phyloP scores from a whole-genome alignment of 2,888 invertebrate genomes.

The Odontocerum albicorne region DNA sequence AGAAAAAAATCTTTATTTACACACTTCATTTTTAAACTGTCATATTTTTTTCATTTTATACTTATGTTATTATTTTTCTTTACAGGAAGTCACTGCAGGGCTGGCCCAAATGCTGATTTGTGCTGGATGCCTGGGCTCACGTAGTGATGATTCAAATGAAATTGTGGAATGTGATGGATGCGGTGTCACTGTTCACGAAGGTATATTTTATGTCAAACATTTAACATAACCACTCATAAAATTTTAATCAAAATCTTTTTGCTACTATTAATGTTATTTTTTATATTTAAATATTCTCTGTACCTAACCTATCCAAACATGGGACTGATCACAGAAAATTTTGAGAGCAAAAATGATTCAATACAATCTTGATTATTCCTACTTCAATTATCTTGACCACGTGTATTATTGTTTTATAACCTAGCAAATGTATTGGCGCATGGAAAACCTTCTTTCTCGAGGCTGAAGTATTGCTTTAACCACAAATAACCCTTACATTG shows the following conservation, averaged over 20 bases:
- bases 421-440: too few species aligned
- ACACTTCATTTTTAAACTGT: too few species aligned
- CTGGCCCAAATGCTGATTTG: slow-evolving; percentile 79
- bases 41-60: too few species aligned
- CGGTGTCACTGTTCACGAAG: slow-evolving; percentile 95
- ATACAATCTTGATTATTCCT: too few species aligned
- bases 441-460: too few species aligned
- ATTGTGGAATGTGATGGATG: slow-evolving; percentile 97
- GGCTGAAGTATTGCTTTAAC: too few species aligned
- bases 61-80: not conserved
- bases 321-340: not conserved
- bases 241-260: not conserved
- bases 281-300: not conserved
- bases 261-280: too few species aligned
- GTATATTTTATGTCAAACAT: slow-evolving; percentile 44
- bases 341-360: too few species aligned
- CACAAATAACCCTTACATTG: too few species aligned
- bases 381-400: too few species aligned
- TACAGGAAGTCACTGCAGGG: slow-evolving; percentile 43
- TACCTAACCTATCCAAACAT: not conserved
- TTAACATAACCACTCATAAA: not conserved
- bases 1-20: too few species aligned
- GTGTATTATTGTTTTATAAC: too few species aligned
- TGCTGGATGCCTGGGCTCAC: slow-evolving; percentile 90
- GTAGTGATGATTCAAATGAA: slow-evolving; percentile 92